Conservation (phyloP, 2,113 vertebrate species). For the Xenus cinereus region DNA sequence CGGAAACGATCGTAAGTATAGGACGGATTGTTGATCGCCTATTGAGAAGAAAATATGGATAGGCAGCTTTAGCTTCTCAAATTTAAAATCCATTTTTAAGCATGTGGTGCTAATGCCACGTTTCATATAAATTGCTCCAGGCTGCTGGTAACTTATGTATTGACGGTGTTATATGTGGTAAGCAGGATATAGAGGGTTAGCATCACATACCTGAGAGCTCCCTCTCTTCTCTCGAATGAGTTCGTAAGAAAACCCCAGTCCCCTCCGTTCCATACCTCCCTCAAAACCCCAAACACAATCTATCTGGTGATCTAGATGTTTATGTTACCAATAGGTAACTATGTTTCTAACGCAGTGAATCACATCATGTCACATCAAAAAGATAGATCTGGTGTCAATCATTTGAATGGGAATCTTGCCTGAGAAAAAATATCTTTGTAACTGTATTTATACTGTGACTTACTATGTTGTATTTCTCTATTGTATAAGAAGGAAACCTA, state of each 20-base stretch:
- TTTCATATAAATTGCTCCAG: neutral
- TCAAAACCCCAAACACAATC: neutral
- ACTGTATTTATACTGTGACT: neutral
- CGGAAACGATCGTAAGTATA: neutral
- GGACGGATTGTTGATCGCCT: neutral
- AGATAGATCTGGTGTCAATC: neutral
- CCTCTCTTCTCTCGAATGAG: neutral
- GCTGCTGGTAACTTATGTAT: neutral
- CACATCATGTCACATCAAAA: neutral
- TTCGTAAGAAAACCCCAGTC: neutral
- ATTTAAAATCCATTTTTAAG: neutral
- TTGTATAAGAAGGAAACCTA: neutral
- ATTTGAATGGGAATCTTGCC: neutral
- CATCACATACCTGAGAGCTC: neutral
- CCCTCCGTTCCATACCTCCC: neutral
- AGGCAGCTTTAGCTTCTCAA: neutral
- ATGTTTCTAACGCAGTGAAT: neutral
- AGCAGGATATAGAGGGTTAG: neutral
- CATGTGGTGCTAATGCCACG: neutral
- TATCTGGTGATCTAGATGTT: neutral
- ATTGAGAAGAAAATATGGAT: neutral
- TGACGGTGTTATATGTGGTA: neutral
- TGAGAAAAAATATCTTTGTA: neutral
- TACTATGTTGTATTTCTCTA: neutral
- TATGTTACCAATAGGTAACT: neutral